phyloP scores from a whole-genome alignment of 64 coral and sea anemone genomes.

The Dendronephthya gigantea region DNA sequence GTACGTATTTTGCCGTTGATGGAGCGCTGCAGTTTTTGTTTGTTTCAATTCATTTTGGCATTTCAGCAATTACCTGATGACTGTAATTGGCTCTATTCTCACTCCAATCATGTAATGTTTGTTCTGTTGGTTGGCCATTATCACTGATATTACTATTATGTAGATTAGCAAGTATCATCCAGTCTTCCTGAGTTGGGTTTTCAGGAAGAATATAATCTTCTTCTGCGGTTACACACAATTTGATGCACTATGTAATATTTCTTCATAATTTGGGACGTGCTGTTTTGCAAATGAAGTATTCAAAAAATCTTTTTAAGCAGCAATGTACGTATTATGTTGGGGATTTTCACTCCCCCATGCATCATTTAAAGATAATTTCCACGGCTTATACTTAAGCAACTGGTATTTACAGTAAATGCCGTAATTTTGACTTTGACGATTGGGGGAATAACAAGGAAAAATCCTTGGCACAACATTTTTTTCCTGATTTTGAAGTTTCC shows the following conservation, averaged over 20 bases:
- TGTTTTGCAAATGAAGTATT: background rate
- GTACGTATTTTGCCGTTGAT: background rate
- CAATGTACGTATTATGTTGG: background rate
- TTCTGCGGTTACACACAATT: background rate
- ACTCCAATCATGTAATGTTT: background rate
- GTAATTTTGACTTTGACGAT: constrained; percentile 27
- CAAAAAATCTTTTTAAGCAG: background rate
- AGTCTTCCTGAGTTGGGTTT: constrained; percentile 46
- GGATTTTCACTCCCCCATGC: background rate
- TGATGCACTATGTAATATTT: background rate
- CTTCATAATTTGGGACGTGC: constrained; percentile 14
- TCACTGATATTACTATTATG: background rate
- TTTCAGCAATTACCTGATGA: background rate
- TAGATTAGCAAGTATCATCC: constrained; percentile 28
- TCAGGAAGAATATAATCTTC: background rate
- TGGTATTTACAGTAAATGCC: constrained; percentile 38
- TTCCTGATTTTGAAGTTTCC: background rate
- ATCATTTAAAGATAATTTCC: background rate
- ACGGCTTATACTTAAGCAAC: constrained; percentile 37
- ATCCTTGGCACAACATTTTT: constrained; percentile 14
- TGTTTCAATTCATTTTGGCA: background rate
- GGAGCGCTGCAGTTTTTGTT: background rate
- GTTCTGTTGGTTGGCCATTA: background rate
- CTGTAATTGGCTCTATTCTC: background rate
- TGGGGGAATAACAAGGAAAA: constrained; percentile 28